Base-by-base conservation (phyloP, 2,888 invertebrate species). In the Phyto melanocephala region DNA sequence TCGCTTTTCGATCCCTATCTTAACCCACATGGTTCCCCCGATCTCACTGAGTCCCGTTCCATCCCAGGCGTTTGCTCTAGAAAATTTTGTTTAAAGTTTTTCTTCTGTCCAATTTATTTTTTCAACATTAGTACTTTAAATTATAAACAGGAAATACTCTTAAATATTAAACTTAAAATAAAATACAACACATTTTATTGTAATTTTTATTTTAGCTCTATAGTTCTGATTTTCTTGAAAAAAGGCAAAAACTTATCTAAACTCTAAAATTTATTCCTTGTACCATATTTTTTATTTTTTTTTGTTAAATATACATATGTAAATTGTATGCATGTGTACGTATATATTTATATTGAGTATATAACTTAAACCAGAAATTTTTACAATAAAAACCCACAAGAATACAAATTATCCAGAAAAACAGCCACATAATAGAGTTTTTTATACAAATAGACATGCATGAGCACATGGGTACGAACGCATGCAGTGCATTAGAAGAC, bases 301-400 rank as follows among this genome's bases (percentile, higher is more conserved):
- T 42, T 22, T n/a, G 63, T 71, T 71, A 8, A 63, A 28, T 28
- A 28, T 58, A 50, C 58, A 8, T 50, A 65, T 54, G 35, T 24
- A 72, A 65, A 71, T 70, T n/a, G 70, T 28, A 77, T 81, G 28
- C 13, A 42, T 13, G 15, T n/a, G 40, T 40, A 62, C 47, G 13
- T 2, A 45, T 17, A 42, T 20, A 58, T 8, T 62, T 52, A 37
- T 15, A 47, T 60, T 65, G 80, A 85, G 85, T 47, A 37, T 72
- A 60, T 33, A 76, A 80, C 52, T 78, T 74, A 65, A 80, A 74
- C 82, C 80, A 83, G 77, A 83, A 81, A 76, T 62, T 65, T 87
- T 86, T 86, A 88, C 89, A 87, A 87, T 87, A 88, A 79, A 82
- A 89, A 87, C 85, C 87, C 87, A 86, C 86, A 88, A 87, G 88